Conservation (phyloP, 2,888 invertebrate species). For the Chirona hameri region DNA sequence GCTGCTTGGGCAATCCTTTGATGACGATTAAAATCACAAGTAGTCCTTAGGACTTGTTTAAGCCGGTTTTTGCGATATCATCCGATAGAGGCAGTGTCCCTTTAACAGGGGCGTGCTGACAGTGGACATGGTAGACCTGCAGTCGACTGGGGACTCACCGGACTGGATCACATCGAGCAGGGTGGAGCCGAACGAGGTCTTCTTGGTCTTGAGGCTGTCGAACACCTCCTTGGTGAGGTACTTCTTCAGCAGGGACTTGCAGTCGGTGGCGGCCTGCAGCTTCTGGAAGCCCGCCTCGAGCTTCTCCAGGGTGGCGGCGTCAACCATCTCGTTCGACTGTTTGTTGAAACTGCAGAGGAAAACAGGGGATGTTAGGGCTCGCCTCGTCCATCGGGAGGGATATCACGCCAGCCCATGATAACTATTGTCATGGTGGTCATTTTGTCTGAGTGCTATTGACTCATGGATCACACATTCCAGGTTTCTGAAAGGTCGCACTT, state of each 20-base stretch:
- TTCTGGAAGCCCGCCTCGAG: conserved; percentile 87
- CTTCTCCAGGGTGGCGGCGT: conserved; percentile 84
- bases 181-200: conserved; percentile 88
- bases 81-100: too few relatives aligned
- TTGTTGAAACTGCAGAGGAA: background rate
- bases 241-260: conserved; percentile 95
- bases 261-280: conserved; percentile 73
- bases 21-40: too few relatives aligned
- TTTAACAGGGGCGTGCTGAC: too few relatives aligned
- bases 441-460: background rate
- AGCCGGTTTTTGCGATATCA: too few relatives aligned
- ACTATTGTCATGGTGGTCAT: too few relatives aligned
- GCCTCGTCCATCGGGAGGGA: too few relatives aligned
- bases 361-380: background rate
- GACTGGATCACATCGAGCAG: conserved; percentile 93
- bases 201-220: conserved; percentile 85
- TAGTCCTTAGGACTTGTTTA: too few relatives aligned
- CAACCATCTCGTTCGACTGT: conserved; percentile 54
- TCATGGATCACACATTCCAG: background rate
- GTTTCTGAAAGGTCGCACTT: too few relatives aligned
- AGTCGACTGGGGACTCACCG: conserved; percentile 54
- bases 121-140: too few relatives aligned
- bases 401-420: too few relatives aligned
- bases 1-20: too few relatives aligned
- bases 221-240: conserved; percentile 87